Base-by-base conservation (phyloP, 1,140 invertebrate species). In the Ceratoteleas bidentatus region DNA sequence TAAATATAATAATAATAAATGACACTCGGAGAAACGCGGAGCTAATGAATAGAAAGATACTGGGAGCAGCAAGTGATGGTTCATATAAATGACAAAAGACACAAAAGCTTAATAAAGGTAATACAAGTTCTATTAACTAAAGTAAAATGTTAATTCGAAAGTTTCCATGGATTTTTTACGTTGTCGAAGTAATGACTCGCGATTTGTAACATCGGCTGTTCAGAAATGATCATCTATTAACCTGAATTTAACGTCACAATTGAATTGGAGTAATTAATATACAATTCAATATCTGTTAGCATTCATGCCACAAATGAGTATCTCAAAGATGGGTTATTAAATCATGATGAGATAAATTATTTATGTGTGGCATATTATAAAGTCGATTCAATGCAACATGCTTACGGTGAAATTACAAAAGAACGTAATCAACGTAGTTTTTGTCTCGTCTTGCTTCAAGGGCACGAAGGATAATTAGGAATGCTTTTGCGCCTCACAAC, bases 401-500 rank as follows among this genome's bases (percentile, higher is more conserved):
- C 86, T 86, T 72, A 85, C 85, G 85, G 86, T 88, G 85, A 88
- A 87, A 89, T 89, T 90, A 90, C 89, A 89, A 87, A 88, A 89
- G 89, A 90, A 90, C 88, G 88, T 89, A 90, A 90, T 90, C 88
- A 90, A 88, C 83, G 85, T 78, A 86, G 84, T 90, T 89, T 90
- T 90, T 90, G 88, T 90, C 87, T 90, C 88, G 86, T 88, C 87
- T 89, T 85, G 86, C 86, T 87, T 83, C 76, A 84, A 83, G 86
- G 87, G 86, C 85, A 86, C 83, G 85, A 69, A 85, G 85, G 83
- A 87, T 91, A 91, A 91, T 91, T 91, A 91, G 89, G 89, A 89
- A 89, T 90, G 88, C 88, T 91, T 90, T 90, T 87, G 88, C 88
- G 85, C 84, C 85, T 90, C 89, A 83, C 88, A 85, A 89, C 89